Evolutionary conservation across 2,113 vertebrate genomes (phyloP).

Genomic region (Cebus imitator): DNA sequence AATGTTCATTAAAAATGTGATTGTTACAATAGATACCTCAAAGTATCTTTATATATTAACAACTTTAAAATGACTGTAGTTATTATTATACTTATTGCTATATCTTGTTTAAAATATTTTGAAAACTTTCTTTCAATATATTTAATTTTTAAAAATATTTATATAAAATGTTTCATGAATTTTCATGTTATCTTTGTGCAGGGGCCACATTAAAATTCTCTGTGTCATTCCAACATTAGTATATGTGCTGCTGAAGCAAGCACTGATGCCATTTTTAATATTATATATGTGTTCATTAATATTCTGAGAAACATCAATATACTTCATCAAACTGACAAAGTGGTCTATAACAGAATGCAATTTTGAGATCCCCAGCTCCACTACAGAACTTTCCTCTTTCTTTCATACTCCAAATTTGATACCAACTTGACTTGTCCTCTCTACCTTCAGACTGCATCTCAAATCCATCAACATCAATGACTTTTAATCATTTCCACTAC

Average conservation of each 20-base stretch:
- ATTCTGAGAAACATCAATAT: background rate
- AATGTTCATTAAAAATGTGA: background rate
- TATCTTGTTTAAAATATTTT: background rate
- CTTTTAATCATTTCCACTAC: background rate
- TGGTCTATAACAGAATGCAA: background rate
- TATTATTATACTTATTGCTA: background rate
- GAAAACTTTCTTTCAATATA: background rate
- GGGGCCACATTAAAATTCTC: too few species aligned
- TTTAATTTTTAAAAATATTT: background rate
- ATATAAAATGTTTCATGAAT: too few species aligned
- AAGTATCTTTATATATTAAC: background rate
- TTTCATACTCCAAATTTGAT: background rate
- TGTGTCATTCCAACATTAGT: too few species aligned
- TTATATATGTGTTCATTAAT: background rate
- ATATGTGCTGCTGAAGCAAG: too few species aligned
- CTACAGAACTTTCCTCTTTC: background rate
- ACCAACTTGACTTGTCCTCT: background rate
- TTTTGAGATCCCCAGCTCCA: background rate
- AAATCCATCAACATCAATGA: background rate
- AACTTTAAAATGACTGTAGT: background rate
- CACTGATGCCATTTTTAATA: background rate
- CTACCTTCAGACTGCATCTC: background rate
- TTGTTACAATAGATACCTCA: background rate
- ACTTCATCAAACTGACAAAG: background rate
- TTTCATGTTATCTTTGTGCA: too few species aligned